These are phyloP conservation scores for Hippopotamus amphibius DNA, from an alignment of 2,113 vertebrate genomes.

Conservation along the genomic window DNA sequence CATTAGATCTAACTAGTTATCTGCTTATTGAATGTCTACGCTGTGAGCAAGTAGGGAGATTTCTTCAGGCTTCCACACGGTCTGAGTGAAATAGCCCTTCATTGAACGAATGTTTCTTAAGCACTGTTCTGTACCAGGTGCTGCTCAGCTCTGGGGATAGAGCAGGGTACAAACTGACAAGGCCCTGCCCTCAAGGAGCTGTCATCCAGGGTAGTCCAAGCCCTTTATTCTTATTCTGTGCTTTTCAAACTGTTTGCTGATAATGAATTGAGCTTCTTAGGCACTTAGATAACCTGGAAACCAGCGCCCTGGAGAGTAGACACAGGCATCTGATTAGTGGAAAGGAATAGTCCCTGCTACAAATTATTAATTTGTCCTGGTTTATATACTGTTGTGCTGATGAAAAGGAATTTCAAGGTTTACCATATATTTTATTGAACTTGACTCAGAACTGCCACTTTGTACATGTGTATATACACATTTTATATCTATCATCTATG, in stretches of 20 bases:
- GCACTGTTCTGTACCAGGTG: neutral
- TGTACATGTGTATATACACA: neutral
- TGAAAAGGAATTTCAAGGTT: constrained; percentile 6
- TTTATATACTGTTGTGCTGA: neutral
- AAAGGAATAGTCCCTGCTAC: neutral
- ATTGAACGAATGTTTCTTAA: neutral
- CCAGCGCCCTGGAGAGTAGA: neutral
- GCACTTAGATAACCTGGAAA: constrained; percentile 29
- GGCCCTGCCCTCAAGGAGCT: neutral
- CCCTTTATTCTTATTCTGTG: neutral
- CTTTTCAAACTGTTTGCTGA: neutral
- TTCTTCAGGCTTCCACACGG: neutral
- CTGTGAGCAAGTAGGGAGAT: neutral
- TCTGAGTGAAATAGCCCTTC: neutral
- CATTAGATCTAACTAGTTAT: neutral
- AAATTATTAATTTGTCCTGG: neutral
- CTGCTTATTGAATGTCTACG: neutral
- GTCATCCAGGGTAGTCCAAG: neutral
- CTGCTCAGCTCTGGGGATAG: neutral
- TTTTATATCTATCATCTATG: neutral
- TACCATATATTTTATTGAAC: neutral
- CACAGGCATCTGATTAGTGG: neutral
- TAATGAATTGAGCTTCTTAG: neutral
- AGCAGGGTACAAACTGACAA: neutral
- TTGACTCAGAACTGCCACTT: constrained; percentile 1